These are phyloP conservation scores for Agrotis segetum DNA, from an alignment of 2,888 invertebrate species.

Conservation along the genomic window DNA sequence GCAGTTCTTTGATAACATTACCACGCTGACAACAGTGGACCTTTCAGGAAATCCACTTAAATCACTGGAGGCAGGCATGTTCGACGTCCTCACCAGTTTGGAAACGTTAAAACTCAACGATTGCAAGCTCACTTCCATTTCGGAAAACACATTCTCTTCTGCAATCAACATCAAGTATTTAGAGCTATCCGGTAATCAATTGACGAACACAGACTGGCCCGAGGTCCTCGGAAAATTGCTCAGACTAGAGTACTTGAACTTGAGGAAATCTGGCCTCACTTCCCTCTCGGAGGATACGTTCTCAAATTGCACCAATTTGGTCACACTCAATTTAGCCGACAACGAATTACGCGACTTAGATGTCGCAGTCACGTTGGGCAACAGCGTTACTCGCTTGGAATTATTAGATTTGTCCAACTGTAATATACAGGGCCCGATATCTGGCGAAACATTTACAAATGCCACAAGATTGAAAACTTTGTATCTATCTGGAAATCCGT, in stretches of 20 bases:
- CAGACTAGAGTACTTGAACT: conserved; percentile 92
- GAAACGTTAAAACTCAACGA: conserved; percentile 92
- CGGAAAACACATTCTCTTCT: conserved; percentile 90
- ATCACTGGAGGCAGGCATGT: conserved; percentile 90
- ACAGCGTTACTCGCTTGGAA: conserved; percentile 92
- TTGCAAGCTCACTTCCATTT: conserved; percentile 92
- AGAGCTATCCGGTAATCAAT: conserved; percentile 92
- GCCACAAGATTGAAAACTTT: conserved; percentile 92
- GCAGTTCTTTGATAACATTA: conserved; percentile 93
- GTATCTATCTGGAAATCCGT: conserved; percentile 92
- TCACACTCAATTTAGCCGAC: conserved; percentile 92
- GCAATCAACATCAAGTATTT: conserved; percentile 92
- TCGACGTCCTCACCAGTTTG: conserved; percentile 92
- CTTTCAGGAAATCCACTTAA: conserved; percentile 93
- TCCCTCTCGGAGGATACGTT: conserved; percentile 92
- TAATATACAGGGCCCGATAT: conserved; percentile 92
- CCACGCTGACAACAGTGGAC: conserved; percentile 93
- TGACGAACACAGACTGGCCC: conserved; percentile 91
- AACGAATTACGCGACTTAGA: conserved; percentile 93
- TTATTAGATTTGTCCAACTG: conserved; percentile 93
- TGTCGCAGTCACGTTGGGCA: conserved; percentile 92
- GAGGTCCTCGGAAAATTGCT: conserved; percentile 91
- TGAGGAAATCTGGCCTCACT: conserved; percentile 91
- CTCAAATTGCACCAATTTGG: conserved; percentile 92
- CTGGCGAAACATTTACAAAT: conserved; percentile 93